Evolutionary conservation across 2,888 invertebrate genomes (phyloP).

Genomic region (Dinocampus coccinellae): DNA sequence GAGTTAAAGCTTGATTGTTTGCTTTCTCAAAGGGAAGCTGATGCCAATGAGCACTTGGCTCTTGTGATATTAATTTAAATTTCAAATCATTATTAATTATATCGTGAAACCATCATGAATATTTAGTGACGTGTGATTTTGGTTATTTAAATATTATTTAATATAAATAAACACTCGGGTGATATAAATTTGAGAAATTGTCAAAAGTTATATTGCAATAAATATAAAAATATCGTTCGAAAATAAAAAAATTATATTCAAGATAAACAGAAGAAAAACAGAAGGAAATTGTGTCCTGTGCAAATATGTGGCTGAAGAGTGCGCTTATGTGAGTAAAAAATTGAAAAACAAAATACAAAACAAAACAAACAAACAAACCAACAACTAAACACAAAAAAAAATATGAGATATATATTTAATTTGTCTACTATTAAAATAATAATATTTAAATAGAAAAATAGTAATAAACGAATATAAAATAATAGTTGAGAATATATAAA

Average conservation of each 20-base stretch:
- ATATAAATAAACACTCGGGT: neutral
- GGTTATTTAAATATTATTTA: neutral
- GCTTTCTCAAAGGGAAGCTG: slow-evolving; percentile 18
- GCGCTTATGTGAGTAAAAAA: slow-evolving; percentile 62
- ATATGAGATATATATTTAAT: too few relatives aligned
- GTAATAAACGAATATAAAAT: too few relatives aligned
- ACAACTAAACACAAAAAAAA: too few relatives aligned
- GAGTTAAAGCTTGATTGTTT: slow-evolving; percentile 12
- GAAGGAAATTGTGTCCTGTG: slow-evolving; percentile 51
- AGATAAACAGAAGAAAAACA: slow-evolving; percentile 40
- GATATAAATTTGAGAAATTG: neutral
- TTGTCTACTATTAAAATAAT: too few relatives aligned
- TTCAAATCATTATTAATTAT: slow-evolving; percentile 5
- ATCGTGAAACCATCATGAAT: slow-evolving; percentile 11
- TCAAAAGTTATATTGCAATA: neutral
- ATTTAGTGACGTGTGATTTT: neutral
- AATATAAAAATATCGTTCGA: slow-evolving; percentile 15
- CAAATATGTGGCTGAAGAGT: slow-evolving; percentile 64
- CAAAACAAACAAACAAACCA: too few relatives aligned
- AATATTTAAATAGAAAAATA: too few relatives aligned
- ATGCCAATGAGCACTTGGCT: slow-evolving; percentile 4
- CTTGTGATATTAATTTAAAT: neutral
- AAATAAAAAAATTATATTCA: slow-evolving; percentile 34
- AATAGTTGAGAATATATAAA: neutral
- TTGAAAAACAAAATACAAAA: neutral